Evolutionary conservation across 2,888 invertebrate species (phyloP).

Genomic region (Xestia sexstrigata): DNA sequence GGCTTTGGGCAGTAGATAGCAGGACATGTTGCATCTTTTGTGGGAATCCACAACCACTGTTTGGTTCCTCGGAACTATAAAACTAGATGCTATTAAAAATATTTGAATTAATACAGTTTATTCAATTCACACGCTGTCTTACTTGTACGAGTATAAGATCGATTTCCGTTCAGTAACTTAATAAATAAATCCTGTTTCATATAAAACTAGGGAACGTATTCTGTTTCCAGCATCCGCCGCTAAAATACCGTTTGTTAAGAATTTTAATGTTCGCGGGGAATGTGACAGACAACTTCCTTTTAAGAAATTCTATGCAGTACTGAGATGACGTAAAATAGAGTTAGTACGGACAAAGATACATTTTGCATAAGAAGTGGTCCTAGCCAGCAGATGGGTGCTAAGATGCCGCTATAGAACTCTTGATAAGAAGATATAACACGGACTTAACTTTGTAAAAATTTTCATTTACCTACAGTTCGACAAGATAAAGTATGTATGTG

Average conservation of each 20-base stretch:
- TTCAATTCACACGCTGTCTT: background rate
- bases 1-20: background rate
- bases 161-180: conserved; percentile 27
- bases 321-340: conserved; percentile 60
- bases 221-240: conserved; percentile 42
- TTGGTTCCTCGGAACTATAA: background rate
- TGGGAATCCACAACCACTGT: background rate
- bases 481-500: background rate
- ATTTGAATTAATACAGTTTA: background rate
- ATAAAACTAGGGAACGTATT: conserved; percentile 31
- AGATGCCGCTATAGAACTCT: conserved; percentile 32
- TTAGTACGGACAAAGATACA: conserved; percentile 54
- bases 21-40: background rate
- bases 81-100: background rate
- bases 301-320: conserved; percentile 48
- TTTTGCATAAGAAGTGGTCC: conserved; percentile 62
- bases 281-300: conserved; percentile 64
- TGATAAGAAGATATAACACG: background rate
- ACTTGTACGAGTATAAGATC: conserved; percentile 8
- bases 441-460: background rate
- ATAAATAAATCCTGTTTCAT: conserved; percentile 41
- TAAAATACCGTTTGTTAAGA: conserved; percentile 49
- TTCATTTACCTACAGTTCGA: background rate
- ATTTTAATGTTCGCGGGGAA: conserved; percentile 47
- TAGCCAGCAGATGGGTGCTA: conserved; percentile 38